Conservation (phyloP, 2,797 vertebrate species). For the Scolopax bukidnonensis region DNA sequence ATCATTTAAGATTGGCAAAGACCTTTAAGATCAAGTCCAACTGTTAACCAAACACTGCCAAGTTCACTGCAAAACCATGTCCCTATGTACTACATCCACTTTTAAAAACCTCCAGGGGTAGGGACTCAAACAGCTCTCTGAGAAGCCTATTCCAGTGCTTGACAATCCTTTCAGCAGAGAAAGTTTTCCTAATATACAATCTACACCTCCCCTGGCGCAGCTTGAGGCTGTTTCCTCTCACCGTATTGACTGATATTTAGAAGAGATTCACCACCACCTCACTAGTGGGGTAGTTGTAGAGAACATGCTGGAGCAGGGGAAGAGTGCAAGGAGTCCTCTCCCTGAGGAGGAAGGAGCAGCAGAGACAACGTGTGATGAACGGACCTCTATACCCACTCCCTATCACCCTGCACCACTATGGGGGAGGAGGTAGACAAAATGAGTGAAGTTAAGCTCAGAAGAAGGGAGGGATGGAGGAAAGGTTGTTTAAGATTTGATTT, state of each 20-base stretch:
- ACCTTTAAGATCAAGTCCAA: background rate
- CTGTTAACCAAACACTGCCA: background rate
- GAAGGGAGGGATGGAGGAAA: background rate
- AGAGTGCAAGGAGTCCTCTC: background rate
- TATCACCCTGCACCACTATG: fast-evolving
- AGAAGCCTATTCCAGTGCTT: background rate
- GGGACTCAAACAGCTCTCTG: background rate
- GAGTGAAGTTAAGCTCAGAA: background rate
- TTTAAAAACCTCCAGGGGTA: background rate
- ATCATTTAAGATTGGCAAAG: background rate
- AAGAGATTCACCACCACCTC: background rate
- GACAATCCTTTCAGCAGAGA: background rate
- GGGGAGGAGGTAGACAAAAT: background rate
- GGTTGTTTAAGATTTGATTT: background rate
- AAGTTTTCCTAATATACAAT: background rate
- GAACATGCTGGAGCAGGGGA: background rate
- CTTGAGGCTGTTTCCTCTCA: background rate
- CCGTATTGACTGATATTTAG: background rate
- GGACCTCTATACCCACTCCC: background rate
- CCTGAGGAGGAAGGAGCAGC: background rate
- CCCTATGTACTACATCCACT: background rate
- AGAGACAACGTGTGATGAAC: background rate
- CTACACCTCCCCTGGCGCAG: background rate
- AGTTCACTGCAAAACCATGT: background rate
- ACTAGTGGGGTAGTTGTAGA: background rate